Conservation (phyloP, 1,140 invertebrate genomes). For the Trichonephila inaurata region DNA sequence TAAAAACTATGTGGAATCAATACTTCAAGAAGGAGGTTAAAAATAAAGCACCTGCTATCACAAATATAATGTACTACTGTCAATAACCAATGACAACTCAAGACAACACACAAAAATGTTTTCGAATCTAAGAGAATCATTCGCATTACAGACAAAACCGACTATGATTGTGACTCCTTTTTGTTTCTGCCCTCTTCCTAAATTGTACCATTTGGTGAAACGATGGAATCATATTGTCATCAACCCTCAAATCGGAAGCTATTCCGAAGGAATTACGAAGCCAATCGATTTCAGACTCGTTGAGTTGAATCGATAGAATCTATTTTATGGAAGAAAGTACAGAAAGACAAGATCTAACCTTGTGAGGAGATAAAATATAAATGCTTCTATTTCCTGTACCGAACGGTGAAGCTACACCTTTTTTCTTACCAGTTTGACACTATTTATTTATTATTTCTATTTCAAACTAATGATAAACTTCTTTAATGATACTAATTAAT, state of each 20-base stretch:
- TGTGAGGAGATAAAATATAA: not conserved
- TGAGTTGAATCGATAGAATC: conserved; percentile 1
- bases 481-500: no score
- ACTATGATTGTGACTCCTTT: not conserved
- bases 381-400: not conserved
- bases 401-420: not conserved
- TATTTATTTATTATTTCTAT: not conserved
- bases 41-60: no score
- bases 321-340: not conserved
- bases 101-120: not conserved
- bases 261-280: not conserved
- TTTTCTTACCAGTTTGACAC: not conserved
- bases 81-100: no score
- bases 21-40: no score
- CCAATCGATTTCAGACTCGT: conserved; percentile 4
- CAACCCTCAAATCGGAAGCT: conserved; percentile 18
- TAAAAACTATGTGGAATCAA: no score
- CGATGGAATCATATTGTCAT: conserved; percentile 25
- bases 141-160: not conserved
- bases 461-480: no score
- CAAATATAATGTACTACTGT: no score
- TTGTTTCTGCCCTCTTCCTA: not conserved
- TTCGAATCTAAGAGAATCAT: not conserved
- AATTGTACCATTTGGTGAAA: conserved; percentile 19
- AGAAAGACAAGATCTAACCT: not conserved